Evolutionary conservation across 2,888 invertebrate species (phyloP).

Genomic region (Oligia latruncula): DNA sequence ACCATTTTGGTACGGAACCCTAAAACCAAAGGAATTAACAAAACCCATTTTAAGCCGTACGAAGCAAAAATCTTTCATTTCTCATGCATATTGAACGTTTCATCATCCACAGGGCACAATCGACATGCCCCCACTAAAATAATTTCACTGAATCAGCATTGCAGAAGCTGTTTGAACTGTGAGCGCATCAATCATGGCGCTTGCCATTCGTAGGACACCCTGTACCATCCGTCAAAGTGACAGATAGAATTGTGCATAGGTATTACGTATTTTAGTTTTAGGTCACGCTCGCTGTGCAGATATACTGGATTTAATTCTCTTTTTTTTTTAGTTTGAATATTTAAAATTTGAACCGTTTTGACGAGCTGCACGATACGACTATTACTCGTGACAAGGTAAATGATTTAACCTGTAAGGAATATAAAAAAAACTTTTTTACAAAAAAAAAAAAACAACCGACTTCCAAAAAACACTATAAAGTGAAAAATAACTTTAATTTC

Average conservation of each 20-base stretch:
- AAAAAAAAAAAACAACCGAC: too few species aligned
- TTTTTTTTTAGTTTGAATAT: conserved; percentile 10
- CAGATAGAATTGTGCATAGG: conserved; percentile 35
- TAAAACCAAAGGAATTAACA: too few species aligned
- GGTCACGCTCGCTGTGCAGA: background rate
- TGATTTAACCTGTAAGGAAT: background rate
- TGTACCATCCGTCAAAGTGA: conserved; percentile 52
- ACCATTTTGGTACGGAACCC: too few species aligned
- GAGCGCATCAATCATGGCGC: conserved; percentile 70
- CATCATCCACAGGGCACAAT: conserved; percentile 11
- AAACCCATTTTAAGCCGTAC: background rate
- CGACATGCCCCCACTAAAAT: conserved; percentile 25
- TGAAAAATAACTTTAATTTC: too few species aligned
- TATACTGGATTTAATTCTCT: background rate
- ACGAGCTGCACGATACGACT: background rate
- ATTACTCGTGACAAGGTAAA: background rate
- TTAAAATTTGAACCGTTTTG: background rate
- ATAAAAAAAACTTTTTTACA: too few species aligned
- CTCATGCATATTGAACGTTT: conserved; percentile 5
- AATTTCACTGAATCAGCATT: conserved; percentile 28
- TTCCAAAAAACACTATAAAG: too few species aligned
- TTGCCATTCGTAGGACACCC: conserved; percentile 62
- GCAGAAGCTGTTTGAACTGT: conserved; percentile 48
- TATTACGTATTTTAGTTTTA: conserved; percentile 38
- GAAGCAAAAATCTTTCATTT: background rate